Evolutionary conservation across 2,888 invertebrate genomes (phyloP).

Genomic region (Eristalis arbustorum): DNA sequence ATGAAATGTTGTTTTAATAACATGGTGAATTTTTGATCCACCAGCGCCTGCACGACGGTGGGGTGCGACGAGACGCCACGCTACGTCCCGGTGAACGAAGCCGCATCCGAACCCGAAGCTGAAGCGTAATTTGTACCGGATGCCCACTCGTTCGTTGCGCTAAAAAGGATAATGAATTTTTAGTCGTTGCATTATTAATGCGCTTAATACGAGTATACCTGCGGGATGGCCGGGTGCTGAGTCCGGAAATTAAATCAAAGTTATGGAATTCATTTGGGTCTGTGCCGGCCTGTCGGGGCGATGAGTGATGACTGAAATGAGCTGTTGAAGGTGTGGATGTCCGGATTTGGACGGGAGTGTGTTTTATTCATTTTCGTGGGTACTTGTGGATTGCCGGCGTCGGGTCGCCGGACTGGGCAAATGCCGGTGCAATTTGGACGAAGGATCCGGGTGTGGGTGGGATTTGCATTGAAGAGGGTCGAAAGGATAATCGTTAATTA

Average conservation of each 20-base stretch:
- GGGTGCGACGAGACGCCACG: neutral
- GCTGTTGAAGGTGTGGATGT: constrained; percentile 41
- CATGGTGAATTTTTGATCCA: constrained; percentile 68
- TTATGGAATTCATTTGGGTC: constrained; percentile 64
- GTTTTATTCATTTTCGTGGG: constrained; percentile 53
- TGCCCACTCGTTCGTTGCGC: constrained; percentile 57
- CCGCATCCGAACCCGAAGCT: constrained; percentile 6
- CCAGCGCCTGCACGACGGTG: constrained; percentile 9
- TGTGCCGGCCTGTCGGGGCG: constrained; percentile 44
- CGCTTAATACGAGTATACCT: constrained; percentile 71
- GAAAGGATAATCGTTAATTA: constrained; percentile 66
- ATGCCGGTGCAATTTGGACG: constrained; percentile 28
- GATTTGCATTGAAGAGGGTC: constrained; percentile 62
- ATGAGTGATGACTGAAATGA: constrained; percentile 66
- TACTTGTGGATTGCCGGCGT: constrained; percentile 15
- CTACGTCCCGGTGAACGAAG: neutral
- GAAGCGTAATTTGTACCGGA: constrained; percentile 63
- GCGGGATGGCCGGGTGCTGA: constrained; percentile 65
- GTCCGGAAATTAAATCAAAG: constrained; percentile 71
- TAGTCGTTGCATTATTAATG: constrained; percentile 75
- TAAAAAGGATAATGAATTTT: constrained; percentile 75
- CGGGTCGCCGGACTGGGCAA: constrained; percentile 6
- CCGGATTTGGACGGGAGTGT: constrained; percentile 41
- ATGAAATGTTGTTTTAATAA: constrained; percentile 71
- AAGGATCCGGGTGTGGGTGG: constrained; percentile 8